Evolutionary conservation across 2,797 vertebrate species (phyloP), one percentile per base, ranked within the genome.

Genomic region (Fratercula arctica): DNA sequence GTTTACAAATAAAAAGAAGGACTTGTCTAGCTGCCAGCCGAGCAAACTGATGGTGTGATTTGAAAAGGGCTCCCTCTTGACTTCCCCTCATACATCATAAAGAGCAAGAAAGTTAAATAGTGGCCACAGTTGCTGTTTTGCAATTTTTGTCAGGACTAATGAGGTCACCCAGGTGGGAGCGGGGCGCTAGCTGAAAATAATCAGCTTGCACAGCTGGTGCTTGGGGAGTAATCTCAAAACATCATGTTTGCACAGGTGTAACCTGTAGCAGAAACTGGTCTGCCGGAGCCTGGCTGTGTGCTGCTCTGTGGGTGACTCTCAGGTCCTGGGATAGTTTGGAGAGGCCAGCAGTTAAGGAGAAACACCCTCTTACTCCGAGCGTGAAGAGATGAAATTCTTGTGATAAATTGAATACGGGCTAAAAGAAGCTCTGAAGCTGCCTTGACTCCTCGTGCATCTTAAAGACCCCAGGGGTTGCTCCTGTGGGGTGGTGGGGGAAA

Each of bases 191-290:
- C 57, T 61, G 87, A 91, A 95, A 96, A 85, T 87, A 86, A 95
- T 89, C 87, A 94, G 96, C 82, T 96, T 96, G 90, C 82, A 95
- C 95, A 97, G 96, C 96, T 96, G 96, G 90, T 63, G 51, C 90
- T 69, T 72, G 72, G 81, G 92, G 84, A 95, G 28, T 66, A 83
- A 50, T 84, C 86, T 89, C 85, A 63, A 89, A 86, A 35, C 87
- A 67, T 11, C 0, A 0, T 95, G 80, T 97, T 97, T 96, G 93
- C 95, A 96, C 96, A 97, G 96, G 96, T 97, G 96, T 83, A 86
- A 91, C 78, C 89, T 48, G 54, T 59, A 95, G 82, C 75, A 96
- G 85, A 88, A 95, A 89, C 66, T 66, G 75, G 88, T 37, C 75
- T 88, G 51, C 59, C 0, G 1, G 51, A 84, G 51, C 26, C 89